These are phyloP conservation scores for Halcyon leucocephala DNA, from an alignment of 2,797 vertebrate species.

Conservation along the genomic window DNA sequence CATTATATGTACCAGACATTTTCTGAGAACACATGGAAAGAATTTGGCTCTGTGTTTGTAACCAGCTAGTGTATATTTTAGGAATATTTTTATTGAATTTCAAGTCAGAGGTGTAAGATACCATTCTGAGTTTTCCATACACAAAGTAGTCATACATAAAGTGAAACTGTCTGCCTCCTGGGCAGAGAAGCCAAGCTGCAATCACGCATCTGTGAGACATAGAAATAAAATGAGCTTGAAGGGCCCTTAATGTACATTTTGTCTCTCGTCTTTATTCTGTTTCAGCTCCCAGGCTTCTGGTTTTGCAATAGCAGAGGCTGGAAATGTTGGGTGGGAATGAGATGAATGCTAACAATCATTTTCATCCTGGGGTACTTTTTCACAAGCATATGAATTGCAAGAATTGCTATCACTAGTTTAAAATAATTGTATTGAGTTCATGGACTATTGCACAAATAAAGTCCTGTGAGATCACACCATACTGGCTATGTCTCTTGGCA, in stretches of 20 bases:
- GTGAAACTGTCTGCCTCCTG: background rate
- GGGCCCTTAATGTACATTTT: background rate
- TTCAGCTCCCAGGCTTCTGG: background rate
- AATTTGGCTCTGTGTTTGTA: background rate
- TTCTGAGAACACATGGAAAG: background rate
- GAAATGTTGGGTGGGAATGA: background rate
- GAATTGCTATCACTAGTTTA: background rate
- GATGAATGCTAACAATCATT: background rate
- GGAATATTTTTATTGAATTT: slow-evolving; percentile 12
- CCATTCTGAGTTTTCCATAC: slow-evolving; percentile 6
- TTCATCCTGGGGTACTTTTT: background rate
- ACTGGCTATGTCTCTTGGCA: background rate
- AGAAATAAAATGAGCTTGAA: slow-evolving; percentile 8
- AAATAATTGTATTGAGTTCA: background rate
- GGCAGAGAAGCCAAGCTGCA: slow-evolving; percentile 2
- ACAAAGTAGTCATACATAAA: background rate
- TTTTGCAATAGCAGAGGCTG: background rate
- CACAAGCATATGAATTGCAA: background rate
- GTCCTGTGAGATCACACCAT: background rate
- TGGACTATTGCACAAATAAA: background rate
- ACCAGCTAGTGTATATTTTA: background rate
- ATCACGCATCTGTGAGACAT: background rate
- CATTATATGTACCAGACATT: background rate
- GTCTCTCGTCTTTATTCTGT: background rate
- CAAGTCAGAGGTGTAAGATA: background rate